Evolutionary conservation across 2,888 invertebrate genomes (phyloP), one percentile per base, ranked within the genome.

Genomic region (Crematogaster levior): DNA sequence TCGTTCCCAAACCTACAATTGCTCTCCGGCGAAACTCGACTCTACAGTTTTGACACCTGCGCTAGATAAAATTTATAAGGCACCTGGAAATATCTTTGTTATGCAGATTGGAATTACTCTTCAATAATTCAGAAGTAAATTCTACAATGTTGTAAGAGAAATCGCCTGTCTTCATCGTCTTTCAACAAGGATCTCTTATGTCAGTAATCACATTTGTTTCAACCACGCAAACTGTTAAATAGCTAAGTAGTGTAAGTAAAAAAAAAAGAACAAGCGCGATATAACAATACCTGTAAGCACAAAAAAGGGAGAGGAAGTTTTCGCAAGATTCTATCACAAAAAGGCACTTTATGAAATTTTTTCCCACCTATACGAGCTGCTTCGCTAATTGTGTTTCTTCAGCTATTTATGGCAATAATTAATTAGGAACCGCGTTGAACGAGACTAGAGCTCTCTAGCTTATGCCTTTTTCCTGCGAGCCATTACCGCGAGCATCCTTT

Each of bases 401-500:
- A 51, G 48, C 58, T 82, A 82, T 82, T 85, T 85, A 82, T 63
- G 56, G 65, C 24, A 80, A 82, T 85, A 85, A 85, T 84, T 85
- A 82, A 85, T 85, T 85, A 83, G 84, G 43, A 68, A 46, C 70
- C 74, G 30, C 74, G 81, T 72, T 66, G 75, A 82, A 85, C 74
- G 74, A 80, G 72, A 83, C 73, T 46, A n/a, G 48, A 53, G 63
- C 60, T 77, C 77, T 81, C 75, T 72, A 53, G 60, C 72, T 66
- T 70, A 60, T 79, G 79, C 70, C 84, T 81, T 84, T 70, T 75
- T 68, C 72, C 43, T 56, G 46, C 58, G 46, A 51, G 48, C 83
- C 82, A 79, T 85, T 84, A 86, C 81, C 74, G 75, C 60, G 68
- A 82, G 85, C 85, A 86, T 84, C 85, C 79, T 85, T 85, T 85